Base-by-base conservation (phyloP, 2,888 invertebrate species). In the Drepanosiphum platanoidis region DNA sequence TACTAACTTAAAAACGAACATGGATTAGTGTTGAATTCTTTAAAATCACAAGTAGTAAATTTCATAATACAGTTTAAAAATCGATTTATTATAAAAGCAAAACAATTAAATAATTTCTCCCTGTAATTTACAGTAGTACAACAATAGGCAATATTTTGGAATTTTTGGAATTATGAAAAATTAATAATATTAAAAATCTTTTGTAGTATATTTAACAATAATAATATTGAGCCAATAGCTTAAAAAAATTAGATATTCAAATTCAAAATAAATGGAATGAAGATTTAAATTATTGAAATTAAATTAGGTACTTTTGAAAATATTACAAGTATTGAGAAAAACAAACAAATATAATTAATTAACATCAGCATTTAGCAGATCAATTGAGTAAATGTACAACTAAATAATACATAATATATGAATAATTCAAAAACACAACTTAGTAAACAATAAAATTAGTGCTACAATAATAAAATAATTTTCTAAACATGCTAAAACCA, bases 291-390 rank as follows among this genome's bases (percentile, higher is more conserved):
- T 32, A 72, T 52, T 46, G n/a, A 64, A 64, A 27, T 61, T 1
- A 64, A 3, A 61, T 61, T 8, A n/a, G 61, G 2, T 11, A 64
- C 27, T 64, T 11, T 27, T 11, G n/a, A n/a, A n/a, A n/a, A n/a
- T n/a, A n/a, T n/a, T n/a, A n/a, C n/a, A n/a, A n/a, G n/a, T 1
- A 30, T 9, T 30, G 30, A 32, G 13, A 71, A 46, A 18, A 7
- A 72, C 11, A 32, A 42, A 75, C n/a, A 52, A 52, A 75, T 58
- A 52, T 22, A 52, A 58, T 15, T n/a, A 75, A 34, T 34, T 32
- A 79, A 79, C n/a, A n/a, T n/a, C n/a, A 32, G 8, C 0, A 8
- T n/a, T 66, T 66, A 80, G 52, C 70, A 70, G 34, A 70, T 80
- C 34, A 52, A 80, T 46, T 46, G 4, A 79, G 32, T 66, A 27